Evolutionary conservation across 2,113 vertebrate species (phyloP).

Genomic region (Gobiocypris rarus): DNA sequence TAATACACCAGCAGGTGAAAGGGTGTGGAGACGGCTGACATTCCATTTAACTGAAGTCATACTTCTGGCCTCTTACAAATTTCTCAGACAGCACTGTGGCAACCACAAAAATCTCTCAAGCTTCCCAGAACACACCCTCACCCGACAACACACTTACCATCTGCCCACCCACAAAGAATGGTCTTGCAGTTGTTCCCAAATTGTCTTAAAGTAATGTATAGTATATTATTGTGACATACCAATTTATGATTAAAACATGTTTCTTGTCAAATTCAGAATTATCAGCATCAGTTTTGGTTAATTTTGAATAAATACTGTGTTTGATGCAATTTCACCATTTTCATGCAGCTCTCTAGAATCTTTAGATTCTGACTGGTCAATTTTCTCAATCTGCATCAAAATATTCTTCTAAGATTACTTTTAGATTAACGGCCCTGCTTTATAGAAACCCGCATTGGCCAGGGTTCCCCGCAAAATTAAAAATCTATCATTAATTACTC

Average conservation of each 20-base stretch:
- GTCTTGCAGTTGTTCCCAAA: constrained; percentile 52
- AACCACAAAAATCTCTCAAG: constrained; percentile 44
- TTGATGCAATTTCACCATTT: too few species aligned
- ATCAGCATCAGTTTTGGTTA: too few species aligned
- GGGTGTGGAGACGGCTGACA: constrained; percentile 58
- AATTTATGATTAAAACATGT: neutral
- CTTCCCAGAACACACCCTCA: constrained; percentile 49
- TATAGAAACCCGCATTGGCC: neutral
- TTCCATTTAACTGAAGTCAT: constrained; percentile 58
- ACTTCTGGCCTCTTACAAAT: constrained; percentile 41
- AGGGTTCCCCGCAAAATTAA: neutral
- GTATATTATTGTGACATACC: neutral
- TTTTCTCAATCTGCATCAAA: neutral
- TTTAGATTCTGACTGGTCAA: neutral
- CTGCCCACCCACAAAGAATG: constrained; percentile 55
- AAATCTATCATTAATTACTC: neutral
- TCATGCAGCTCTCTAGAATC: too few species aligned
- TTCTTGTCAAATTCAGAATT: neutral
- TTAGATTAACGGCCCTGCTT: neutral
- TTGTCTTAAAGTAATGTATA: constrained; percentile 7
- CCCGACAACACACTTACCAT: constrained; percentile 38
- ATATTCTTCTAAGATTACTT: neutral
- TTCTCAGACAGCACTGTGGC: constrained; percentile 49
- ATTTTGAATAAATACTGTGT: too few species aligned
- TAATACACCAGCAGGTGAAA: constrained; percentile 60